Percentiles rank a stretch among this genome's conserved stretches.
Conservation (phyloP, 35 echinoderm and acorn worm species). For the Patiria miniata region DNA sequence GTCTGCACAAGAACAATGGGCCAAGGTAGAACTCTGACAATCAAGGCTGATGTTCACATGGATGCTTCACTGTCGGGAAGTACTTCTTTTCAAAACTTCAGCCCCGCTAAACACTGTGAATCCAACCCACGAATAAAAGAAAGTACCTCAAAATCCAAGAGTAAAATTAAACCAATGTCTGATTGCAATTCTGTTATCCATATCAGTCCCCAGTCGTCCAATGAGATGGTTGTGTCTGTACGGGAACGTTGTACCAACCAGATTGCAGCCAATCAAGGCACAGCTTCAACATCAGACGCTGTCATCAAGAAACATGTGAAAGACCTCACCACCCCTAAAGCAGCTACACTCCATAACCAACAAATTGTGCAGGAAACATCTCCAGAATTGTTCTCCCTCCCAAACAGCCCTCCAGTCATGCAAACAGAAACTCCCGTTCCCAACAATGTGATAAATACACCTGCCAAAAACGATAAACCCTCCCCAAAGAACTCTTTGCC, state of each 20-base stretch:
- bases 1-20: background rate
- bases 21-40: background rate
- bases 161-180: too few relatives aligned
- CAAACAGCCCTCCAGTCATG: background rate
- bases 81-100: background rate
- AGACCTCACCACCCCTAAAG: background rate
- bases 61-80: background rate
- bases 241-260: background rate
- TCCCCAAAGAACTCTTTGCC: constrained; percentile 8
- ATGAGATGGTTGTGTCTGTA: background rate
- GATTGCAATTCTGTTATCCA: background rate
- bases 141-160: too few relatives aligned
- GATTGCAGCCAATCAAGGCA: too few relatives aligned
- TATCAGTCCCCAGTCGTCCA: background rate
- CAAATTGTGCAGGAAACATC: background rate
- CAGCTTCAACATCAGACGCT: background rate
- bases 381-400: constrained; percentile 34
- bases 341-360: background rate
- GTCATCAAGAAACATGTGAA: background rate
- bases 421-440: too few relatives aligned
- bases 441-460: background rate
- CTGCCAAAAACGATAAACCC: background rate
- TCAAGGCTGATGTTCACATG: background rate
- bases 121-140: too few relatives aligned
- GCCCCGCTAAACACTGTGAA: too few relatives aligned